Evolutionary conservation across 2,888 invertebrate species (phyloP).

Genomic region (Lacanobia wlatinum): DNA sequence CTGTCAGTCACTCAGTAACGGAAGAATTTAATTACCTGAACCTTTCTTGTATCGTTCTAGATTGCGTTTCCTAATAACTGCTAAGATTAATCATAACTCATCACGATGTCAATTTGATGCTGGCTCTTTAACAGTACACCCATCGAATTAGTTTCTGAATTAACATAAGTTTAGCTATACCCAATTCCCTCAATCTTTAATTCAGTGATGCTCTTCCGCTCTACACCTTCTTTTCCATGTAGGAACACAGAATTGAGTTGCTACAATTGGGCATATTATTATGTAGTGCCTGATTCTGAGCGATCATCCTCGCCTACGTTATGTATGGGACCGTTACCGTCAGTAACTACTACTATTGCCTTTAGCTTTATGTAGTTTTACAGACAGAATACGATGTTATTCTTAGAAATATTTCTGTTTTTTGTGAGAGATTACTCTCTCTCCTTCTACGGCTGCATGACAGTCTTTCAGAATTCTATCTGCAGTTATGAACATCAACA

Average conservation of each 20-base stretch:
- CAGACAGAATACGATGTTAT: background rate
- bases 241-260: background rate
- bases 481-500: background rate
- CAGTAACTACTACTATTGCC: too few species aligned
- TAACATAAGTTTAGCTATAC: background rate
- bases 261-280: constrained; percentile 9
- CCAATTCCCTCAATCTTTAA: background rate
- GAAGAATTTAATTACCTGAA: too few species aligned
- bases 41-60: background rate
- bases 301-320: constrained; percentile 16
- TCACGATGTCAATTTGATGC: too few species aligned
- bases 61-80: background rate
- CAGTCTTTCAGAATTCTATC: too few species aligned
- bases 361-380: background rate
- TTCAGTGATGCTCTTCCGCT: background rate
- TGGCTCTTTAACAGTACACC: too few species aligned
- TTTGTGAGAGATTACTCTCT: too few species aligned
- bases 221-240: background rate
- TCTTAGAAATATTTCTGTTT: background rate
- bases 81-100: too few species aligned
- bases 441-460: too few species aligned
- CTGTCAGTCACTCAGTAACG: too few species aligned
- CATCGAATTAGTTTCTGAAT: too few species aligned
- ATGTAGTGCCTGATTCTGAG: background rate
- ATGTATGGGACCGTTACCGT: background rate